Evolutionary conservation across 2,888 invertebrate genomes (phyloP).

Genomic region (Tuberolachnus salignus): DNA sequence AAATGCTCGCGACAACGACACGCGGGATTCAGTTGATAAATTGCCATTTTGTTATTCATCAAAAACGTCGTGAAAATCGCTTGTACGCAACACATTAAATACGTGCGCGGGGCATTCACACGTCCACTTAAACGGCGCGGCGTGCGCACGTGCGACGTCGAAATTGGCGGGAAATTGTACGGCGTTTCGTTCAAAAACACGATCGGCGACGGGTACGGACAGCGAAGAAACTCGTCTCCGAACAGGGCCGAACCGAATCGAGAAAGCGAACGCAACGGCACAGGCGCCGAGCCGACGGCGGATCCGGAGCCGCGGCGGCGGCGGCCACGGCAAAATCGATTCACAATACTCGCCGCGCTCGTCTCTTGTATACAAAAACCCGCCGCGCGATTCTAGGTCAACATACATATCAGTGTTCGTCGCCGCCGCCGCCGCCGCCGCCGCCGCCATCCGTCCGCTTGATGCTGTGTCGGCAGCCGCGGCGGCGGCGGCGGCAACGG

Average conservation of each 20-base stretch:
- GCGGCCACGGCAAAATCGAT: constrained; percentile 51
- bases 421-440: constrained; percentile 17
- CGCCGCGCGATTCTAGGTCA: constrained; percentile 48
- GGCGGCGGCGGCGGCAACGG: not conserved
- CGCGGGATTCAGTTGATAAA: too few relatives aligned
- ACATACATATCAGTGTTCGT: constrained; percentile 40
- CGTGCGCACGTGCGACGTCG: too few relatives aligned
- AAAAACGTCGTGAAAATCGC: too few relatives aligned
- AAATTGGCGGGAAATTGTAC: too few relatives aligned
- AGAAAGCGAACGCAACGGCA: constrained; percentile 48
- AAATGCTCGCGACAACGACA: too few relatives aligned
- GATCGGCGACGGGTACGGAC: too few relatives aligned
- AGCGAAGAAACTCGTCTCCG: not conserved
- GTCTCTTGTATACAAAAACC: constrained; percentile 37
- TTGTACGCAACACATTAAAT: too few relatives aligned
- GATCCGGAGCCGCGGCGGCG: constrained; percentile 27
- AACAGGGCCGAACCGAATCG: constrained; percentile 8
- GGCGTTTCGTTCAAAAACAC: too few relatives aligned
- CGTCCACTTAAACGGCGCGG: too few relatives aligned
- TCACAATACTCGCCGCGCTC: constrained; percentile 42
- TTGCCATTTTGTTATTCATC: too few relatives aligned
- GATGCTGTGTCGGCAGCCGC: constrained; percentile 11
- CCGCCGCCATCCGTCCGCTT: too few relatives aligned
- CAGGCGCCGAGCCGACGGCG: constrained; percentile 47
- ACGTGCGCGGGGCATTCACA: too few relatives aligned